Conservation (phyloP, 2,888 invertebrate genomes). For the Capitulum mitella region DNA sequence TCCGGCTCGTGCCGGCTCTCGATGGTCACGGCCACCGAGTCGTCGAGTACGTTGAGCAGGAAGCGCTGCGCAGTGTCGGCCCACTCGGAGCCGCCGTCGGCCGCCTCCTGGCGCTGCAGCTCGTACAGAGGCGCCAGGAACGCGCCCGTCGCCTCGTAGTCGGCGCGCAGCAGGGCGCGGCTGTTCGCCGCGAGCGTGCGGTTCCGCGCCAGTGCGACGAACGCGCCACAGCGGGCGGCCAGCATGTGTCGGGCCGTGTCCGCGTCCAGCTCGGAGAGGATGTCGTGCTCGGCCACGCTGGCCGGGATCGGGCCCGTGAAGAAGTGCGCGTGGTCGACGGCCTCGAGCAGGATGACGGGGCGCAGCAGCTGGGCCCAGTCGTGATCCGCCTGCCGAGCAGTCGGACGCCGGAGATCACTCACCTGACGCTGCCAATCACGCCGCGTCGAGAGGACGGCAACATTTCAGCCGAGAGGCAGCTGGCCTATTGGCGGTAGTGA, state of each 20-base stretch:
- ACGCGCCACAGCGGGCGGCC: constrained; percentile 24
- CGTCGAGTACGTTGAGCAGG: constrained; percentile 17
- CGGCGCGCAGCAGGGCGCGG: not conserved
- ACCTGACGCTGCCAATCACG: too few relatives aligned
- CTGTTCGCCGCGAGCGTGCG: not conserved
- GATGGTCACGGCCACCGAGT: not conserved
- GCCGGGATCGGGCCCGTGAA: constrained; percentile 29
- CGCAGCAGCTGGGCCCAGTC: constrained; percentile 6
- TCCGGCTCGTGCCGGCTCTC: not conserved
- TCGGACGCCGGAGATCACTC: not conserved
- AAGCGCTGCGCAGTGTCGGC: constrained; percentile 15
- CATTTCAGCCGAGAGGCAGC: too few relatives aligned
- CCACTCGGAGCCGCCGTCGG: not conserved
- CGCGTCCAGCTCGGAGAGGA: constrained; percentile 30
- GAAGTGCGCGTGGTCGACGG: constrained; percentile 33
- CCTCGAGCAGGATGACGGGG: constrained; percentile 29
- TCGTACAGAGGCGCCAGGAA: constrained; percentile 25
- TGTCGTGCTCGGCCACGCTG: constrained; percentile 27
- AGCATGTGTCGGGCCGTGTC: constrained; percentile 21
- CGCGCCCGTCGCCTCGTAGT: not conserved
- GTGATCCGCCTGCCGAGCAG: not conserved
- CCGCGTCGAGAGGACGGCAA: too few relatives aligned
- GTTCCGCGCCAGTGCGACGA: not conserved
- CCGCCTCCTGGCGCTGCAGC: constrained; percentile 19
- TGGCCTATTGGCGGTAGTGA: too few relatives aligned